Base-by-base conservation (phyloP, 2,113 vertebrate species). In the Cyprinodon brontotheroides region DNA sequence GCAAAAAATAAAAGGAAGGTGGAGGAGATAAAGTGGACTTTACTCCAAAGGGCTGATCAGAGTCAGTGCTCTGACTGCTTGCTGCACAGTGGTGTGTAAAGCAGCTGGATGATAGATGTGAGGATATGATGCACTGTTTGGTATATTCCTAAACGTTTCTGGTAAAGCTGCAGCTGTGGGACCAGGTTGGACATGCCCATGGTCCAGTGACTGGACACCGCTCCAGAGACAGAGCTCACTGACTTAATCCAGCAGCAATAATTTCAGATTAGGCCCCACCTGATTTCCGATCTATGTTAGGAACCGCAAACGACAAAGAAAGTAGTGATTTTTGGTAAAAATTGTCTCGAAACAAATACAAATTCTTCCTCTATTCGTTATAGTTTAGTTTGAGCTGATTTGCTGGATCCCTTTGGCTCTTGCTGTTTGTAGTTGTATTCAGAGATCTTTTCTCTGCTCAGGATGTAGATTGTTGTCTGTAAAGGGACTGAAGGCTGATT, bases 191-290 rank as follows among this genome's bases (percentile, higher is more conserved):
- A 45, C 43, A 45, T 2, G 43, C 9, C 9, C 43, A 45, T 45
- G 43, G 9, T 11, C 43, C 9, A 11, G 43, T 11, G 12, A 45
- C 29, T 64, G 41, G 47, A 67, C 69, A 70, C 81, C 29, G 82
- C 0, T 37, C 37, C 43, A 5, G 3, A 40, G 29, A 20, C 29
- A 65, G 29, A 62, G 50, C 22, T 60, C 9, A 66, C 57, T 7
- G 2, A n/a, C 78, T 68, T 74, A 72, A 87, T 82, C 67, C 75
- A 65, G 43, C 45, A 17, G 41, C 29, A 69, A 17, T 0, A 67
- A 61, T 4, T 3, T 65, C 37, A 76, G 73, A 86, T 85, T 67
- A 89, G 53, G 3, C 22, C n/a, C n/a, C 17, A 40, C 59, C 48
- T 79, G 71, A 84, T 79, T 72, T 82, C 36, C 65, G 59, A 45